Evolutionary conservation across 2,888 invertebrate genomes (phyloP).

Genomic region (Ochropleura plecta): DNA sequence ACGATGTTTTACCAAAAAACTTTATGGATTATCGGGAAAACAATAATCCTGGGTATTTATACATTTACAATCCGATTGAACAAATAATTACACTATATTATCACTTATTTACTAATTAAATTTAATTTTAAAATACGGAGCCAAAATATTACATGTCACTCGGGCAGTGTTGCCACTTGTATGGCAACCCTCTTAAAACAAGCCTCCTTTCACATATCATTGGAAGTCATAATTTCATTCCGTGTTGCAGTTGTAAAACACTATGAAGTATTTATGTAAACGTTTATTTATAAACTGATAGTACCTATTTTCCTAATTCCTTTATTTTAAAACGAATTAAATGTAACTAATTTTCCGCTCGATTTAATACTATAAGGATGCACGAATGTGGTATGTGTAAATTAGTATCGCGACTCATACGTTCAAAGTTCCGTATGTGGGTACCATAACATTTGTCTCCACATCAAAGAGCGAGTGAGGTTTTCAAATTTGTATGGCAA

Average conservation of each 20-base stretch:
- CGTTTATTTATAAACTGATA: too few species aligned
- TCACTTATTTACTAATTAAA: too few species aligned
- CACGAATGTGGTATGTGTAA: slow-evolving; percentile 18
- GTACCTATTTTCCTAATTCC: not conserved
- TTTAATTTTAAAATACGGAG: too few species aligned
- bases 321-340: not conserved
- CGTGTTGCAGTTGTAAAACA: slow-evolving; percentile 29
- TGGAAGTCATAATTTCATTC: slow-evolving; percentile 22
- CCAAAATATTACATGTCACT: too few species aligned
- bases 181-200: slow-evolving; percentile 11
- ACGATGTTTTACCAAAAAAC: too few species aligned
- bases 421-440: slow-evolving; percentile 42
- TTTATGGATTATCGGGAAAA: too few species aligned
- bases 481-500: slow-evolving; percentile 30
- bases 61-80: too few species aligned
- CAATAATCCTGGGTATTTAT: too few species aligned
- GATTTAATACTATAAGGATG: not conserved
- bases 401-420: slow-evolving; percentile 34
- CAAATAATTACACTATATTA: too few species aligned
- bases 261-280: not conserved
- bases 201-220: slow-evolving; percentile 9
- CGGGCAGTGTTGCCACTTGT: too few species aligned
- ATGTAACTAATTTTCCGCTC: not conserved
- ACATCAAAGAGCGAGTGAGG: slow-evolving; percentile 11
- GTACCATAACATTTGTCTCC: slow-evolving; percentile 29